Base-by-base conservation (phyloP, 2,888 invertebrate species). In the Drosophila birchii region DNA sequence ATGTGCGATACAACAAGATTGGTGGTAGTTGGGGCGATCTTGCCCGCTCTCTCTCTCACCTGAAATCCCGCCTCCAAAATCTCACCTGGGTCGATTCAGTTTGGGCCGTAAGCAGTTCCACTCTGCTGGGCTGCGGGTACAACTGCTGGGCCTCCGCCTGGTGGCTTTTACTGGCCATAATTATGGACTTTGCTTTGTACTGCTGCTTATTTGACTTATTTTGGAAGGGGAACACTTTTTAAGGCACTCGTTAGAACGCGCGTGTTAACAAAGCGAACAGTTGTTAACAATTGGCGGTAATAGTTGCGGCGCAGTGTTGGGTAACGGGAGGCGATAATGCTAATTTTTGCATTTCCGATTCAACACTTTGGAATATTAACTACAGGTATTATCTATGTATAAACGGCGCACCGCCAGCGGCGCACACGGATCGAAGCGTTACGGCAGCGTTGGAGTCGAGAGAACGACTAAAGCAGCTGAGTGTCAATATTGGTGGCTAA, bases 51-150 rank as follows among this genome's bases (percentile, higher is more conserved):
- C 34, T 18, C 34, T 53, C 53, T 63, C 63, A 63, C 47, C 47
- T 66, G 68, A 23, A 45, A n/a, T 38, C 36, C 41, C 34, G 63
- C 34, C 32, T 36, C 23, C n/a, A 32, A 20, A 49, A 29, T 56
- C 90, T 90, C 75, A 86, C 86, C 86, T 90, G 78, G 68, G 70
- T 75, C 14, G 55, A 14, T 51, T 84, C 75, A 63, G 85, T 85
- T 56, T 89, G 90, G 23, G 60, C 54, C 54, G 75, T 41, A 16
- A 76, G 61, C 60, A 88, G 72, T 73, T 84, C 90, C 47, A 75
- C 75, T 49, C 88, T 58, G 39, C 60, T 86, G 44, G 62, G 69
- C 45, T 57, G 61, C 14, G 79, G 72, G 51, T 84, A 87, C 51
- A 86, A 76, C 56, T 76, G 81, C 68, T 86, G 78, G 32, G 43